These are phyloP conservation scores for Pristionchus japonicus DNA, from an alignment of 2,888 invertebrate genomes.

Conservation along the genomic window DNA sequence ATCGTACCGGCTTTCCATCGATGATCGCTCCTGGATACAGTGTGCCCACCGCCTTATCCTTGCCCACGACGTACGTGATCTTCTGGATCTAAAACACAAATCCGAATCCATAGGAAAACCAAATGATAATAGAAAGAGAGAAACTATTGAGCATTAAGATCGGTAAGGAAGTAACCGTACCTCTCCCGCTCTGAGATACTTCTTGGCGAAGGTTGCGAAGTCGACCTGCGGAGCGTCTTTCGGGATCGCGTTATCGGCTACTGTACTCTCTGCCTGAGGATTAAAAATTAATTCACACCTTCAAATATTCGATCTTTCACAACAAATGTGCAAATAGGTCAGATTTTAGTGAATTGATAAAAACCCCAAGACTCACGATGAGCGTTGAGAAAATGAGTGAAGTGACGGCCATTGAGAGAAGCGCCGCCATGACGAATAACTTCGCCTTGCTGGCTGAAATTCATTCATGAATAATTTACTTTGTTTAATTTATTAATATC, in stretches of 20 bases:
- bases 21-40: conserved; percentile 61
- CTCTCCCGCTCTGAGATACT: conserved; percentile 59
- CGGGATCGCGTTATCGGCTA: conserved; percentile 21
- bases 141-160: no score
- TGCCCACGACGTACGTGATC: conserved; percentile 57
- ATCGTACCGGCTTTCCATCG: conserved; percentile 51
- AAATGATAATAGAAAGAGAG: background rate
- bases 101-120: background rate
- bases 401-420: conserved; percentile 42
- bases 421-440: conserved; percentile 31
- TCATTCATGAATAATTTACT: background rate
- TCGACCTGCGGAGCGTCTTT: conserved; percentile 48
- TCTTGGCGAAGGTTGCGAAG: conserved; percentile 54
- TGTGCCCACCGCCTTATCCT: conserved; percentile 58
- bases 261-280: background rate
- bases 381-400: conserved; percentile 43
- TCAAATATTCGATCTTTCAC: no score
- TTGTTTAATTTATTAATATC: background rate
- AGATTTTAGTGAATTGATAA: no score
- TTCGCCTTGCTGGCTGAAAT: conserved; percentile 36
- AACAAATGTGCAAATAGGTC: no score
- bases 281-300: background rate
- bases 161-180: no score
- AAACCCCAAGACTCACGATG: background rate
- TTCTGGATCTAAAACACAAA: conserved; percentile 52